phyloP scores from a whole-genome alignment of 2,888 invertebrate genomes.

The Tanypteryx hageni region DNA sequence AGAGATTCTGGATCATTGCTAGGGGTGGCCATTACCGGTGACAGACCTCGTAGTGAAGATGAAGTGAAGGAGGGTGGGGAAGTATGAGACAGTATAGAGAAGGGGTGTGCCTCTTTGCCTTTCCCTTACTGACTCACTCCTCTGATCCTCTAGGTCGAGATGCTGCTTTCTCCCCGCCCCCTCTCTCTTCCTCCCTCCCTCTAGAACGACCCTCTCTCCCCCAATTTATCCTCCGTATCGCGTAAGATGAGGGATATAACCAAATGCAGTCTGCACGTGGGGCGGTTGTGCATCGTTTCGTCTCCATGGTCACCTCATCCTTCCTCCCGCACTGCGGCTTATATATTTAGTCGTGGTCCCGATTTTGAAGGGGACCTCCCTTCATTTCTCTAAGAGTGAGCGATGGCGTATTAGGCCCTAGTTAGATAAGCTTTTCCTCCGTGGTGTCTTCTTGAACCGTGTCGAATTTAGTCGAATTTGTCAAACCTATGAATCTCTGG shows the following conservation, averaged over 20 bases:
- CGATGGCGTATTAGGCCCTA: neutral
- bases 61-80: neutral
- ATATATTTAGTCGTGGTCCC: conserved; percentile 23
- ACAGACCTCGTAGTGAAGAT: neutral
- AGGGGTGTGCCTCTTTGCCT: neutral
- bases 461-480: neutral
- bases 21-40: neutral
- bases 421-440: neutral
- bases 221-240: neutral
- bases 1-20: neutral
- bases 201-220: neutral
- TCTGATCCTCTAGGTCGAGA: neutral
- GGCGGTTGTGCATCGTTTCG: neutral
- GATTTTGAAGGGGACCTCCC: neutral
- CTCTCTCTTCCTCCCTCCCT: neutral
- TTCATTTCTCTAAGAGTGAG: neutral
- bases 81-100: neutral
- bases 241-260: neutral
- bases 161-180: too few species aligned
- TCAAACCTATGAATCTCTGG: neutral
- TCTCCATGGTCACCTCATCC: neutral
- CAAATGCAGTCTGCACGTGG: neutral
- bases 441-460: neutral
- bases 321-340: conserved; percentile 25
- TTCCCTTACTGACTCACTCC: neutral